Conservation (phyloP, 2,113 vertebrate species). For the Hyperopisus bebe region DNA sequence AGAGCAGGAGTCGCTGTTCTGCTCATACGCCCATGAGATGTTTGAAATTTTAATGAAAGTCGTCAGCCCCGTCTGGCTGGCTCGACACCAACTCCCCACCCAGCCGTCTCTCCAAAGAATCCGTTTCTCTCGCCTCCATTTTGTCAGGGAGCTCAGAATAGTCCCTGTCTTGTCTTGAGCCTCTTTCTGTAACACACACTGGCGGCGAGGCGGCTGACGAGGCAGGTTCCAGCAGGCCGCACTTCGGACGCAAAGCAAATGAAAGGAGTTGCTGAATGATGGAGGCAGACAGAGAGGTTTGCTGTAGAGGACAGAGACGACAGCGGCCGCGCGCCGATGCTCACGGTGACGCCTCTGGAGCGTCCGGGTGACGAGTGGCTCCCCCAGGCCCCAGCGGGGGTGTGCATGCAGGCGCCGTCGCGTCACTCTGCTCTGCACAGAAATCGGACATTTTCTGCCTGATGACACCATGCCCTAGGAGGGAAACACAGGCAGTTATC, state of each 20-base stretch:
- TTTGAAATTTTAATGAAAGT: neutral
- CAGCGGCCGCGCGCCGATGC: neutral
- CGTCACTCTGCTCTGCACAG: neutral
- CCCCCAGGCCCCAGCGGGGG: neutral
- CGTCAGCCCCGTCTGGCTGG: neutral
- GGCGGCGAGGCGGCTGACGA: neutral
- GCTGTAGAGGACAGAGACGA: neutral
- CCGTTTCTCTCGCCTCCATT: neutral
- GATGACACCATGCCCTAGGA: neutral
- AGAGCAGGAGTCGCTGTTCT: neutral
- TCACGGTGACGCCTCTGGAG: neutral
- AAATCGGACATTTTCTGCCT: neutral
- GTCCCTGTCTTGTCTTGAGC: neutral
- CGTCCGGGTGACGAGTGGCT: neutral
- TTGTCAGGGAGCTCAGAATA: neutral
- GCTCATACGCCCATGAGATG: neutral
- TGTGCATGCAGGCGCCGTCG: neutral
- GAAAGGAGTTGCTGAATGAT: neutral
- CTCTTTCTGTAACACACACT: neutral
- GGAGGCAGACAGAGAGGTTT: neutral
- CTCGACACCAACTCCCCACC: neutral
- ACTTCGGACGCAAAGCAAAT: neutral
- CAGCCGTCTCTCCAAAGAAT: neutral
- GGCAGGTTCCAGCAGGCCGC: neutral
- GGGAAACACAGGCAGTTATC: neutral